A percentile compares a stretch with the other conserved stretches of the same genome.
Conservation (phyloP, 2,888 invertebrate genomes). For the Acrocyrtus sp. region DNA sequence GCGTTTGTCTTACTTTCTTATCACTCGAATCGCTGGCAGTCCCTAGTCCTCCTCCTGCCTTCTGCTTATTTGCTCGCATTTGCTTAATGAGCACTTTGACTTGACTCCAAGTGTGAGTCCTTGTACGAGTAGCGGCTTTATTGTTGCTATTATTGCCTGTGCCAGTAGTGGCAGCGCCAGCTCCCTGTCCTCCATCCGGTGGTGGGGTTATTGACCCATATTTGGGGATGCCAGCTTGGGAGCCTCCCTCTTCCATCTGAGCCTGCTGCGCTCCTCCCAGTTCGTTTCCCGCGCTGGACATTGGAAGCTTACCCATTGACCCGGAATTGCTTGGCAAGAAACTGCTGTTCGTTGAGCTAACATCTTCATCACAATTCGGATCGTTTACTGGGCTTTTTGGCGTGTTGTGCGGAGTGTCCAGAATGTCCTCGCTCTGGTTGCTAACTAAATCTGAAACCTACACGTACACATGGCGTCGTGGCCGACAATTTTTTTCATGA, state of each 20-base stretch:
- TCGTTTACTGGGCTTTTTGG: constrained; percentile 42
- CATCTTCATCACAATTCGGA: constrained; percentile 10
- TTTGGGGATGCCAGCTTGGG: constrained; percentile 35
- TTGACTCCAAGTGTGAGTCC: constrained; percentile 58
- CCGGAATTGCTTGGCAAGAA: constrained; percentile 37
- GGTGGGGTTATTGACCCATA: constrained; percentile 54
- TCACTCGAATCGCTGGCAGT: background rate
- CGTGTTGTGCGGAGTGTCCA: constrained; percentile 55
- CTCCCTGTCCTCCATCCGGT: too few species aligned
- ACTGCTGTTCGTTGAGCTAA: constrained; percentile 16
- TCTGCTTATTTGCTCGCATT: constrained; percentile 43
- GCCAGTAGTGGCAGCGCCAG: background rate
- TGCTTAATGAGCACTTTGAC: constrained; percentile 58
- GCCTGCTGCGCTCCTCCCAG: too few species aligned
- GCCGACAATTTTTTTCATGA: constrained; percentile 20
- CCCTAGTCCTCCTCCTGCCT: constrained; percentile 14
- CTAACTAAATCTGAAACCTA: constrained; percentile 58
- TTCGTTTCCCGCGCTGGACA: background rate
- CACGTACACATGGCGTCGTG: constrained; percentile 23
- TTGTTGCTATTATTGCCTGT: background rate
- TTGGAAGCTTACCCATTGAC: constrained; percentile 49
- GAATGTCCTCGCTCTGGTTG: constrained; percentile 51
- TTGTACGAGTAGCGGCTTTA: constrained; percentile 6
- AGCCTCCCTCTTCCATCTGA: background rate
- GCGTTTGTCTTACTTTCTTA: constrained; percentile 41